A percentile compares a stretch with the other conserved stretches of the same genome.
Evolutionary conservation across 2,113 vertebrate genomes (phyloP).

Genomic region (Ploceus nigricollis): DNA sequence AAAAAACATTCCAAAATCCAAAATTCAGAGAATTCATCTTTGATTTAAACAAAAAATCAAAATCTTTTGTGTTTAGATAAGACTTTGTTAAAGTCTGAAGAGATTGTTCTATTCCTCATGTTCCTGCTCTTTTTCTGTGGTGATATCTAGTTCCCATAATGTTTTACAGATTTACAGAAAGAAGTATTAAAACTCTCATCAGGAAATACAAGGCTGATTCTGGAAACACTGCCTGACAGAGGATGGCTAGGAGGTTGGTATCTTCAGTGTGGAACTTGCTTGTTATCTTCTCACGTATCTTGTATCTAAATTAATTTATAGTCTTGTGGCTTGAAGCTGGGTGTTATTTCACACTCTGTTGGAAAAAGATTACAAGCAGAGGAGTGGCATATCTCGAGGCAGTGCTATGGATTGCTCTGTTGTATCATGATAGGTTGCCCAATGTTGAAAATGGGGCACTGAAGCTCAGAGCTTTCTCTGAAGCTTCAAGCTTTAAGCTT

Average conservation of each 20-base stretch:
- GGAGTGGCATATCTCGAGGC: background rate
- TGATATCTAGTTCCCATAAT: background rate
- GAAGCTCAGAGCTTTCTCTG: background rate
- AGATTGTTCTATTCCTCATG: background rate
- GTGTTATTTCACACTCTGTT: background rate
- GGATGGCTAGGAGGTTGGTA: background rate
- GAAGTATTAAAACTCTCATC: background rate
- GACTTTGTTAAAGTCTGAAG: background rate
- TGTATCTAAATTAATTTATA: background rate
- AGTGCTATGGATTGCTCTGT: background rate
- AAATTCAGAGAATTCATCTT: background rate
- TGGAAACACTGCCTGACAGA: background rate
- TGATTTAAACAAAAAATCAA: background rate
- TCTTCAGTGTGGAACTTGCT: background rate
- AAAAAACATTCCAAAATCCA: background rate
- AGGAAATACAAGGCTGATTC: background rate
- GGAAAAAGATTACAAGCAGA: background rate
- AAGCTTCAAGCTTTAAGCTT: background rate
- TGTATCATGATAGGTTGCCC: background rate
- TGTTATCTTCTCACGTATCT: background rate
- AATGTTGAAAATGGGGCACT: background rate
- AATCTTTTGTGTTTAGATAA: background rate
- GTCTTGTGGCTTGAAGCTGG: background rate
- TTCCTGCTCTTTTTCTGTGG: background rate
- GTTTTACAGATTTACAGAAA: background rate